Evolutionary conservation across 2,113 vertebrate species (phyloP), one percentile per base, ranked within the genome.

Genomic region (Apteryx mantelli): DNA sequence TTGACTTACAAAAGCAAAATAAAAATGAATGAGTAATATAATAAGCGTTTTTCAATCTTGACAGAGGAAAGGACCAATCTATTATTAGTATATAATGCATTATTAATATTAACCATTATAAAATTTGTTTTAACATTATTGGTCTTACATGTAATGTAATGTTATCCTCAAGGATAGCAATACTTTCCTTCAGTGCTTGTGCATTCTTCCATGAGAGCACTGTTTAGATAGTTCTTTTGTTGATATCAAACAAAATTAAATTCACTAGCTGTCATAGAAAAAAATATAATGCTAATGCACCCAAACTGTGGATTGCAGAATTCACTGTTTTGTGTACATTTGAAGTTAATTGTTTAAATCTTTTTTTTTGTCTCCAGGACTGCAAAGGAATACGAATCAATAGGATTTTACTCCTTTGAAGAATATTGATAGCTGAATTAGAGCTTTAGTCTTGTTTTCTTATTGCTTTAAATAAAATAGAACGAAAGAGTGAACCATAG

Each of bases 401-500:
- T 5, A 46, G 63, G 7, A 25, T 75, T 81, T 80, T 63, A 25
- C 7, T 13, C 26, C 32, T 81, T 21, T 50, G 40, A 30, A 32
- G 40, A 84, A 10, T 56, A 56, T 2, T 22, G 48, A 28, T 36
- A 76, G 11, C n/a, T 56, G 52, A 40, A 42, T 75, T 38, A 79
- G 26, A 22, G 24, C n/a, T 79, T 89, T 68, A 4, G 8, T 85
- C 26, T 79, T 75, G 36, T 52, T 88, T 63, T 50, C 32, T 52
- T 61, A n/a, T 81, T 16, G 28, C 4, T 61, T 56, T n/a, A 58
- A 89, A 58, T 70, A 16, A 55, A 64, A 53, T 0, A 58, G 19
- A 65, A 14, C 8, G 20, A 34, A 64, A 70, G 36, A 42, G 17
- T 38, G 16, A 18, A 26, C 40, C 0, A 0, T 3, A n/a, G 34